phyloP scores from a whole-genome alignment of 2,888 invertebrate genomes.

The Mongoloraphidia duomilia region DNA sequence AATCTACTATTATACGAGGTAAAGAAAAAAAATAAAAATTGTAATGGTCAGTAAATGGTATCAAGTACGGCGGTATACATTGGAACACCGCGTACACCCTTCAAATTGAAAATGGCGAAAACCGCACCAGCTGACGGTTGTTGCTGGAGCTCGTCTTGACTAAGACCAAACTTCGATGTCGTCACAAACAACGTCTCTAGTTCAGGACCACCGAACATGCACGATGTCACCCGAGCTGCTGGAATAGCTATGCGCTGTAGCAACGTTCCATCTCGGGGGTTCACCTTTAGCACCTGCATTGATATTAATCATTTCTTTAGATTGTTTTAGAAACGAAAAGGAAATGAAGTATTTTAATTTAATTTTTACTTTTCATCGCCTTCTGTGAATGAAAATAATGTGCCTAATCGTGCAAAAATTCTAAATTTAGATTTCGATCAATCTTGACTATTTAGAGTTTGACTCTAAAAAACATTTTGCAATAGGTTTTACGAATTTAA shows the following conservation, averaged over 20 bases:
- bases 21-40: no score
- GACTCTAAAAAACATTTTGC: no score
- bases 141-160: slow-evolving; percentile 23
- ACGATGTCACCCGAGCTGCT: slow-evolving; percentile 41
- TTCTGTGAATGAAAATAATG: no score
- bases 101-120: slow-evolving; percentile 27
- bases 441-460: no score
- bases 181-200: slow-evolving; percentile 48
- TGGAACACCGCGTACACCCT: slow-evolving; percentile 23
- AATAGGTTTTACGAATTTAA: no score
- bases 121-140: slow-evolving; percentile 35
- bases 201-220: slow-evolving; percentile 45
- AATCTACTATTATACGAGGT: no score
- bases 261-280: slow-evolving; percentile 31
- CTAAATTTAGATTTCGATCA: no score
- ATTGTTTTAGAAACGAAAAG: no score
- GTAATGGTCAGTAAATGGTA: background rate
- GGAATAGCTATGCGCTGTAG: slow-evolving; percentile 37
- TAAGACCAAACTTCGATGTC: slow-evolving; percentile 29
- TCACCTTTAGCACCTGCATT: slow-evolving; percentile 33
- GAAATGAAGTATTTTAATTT: no score
- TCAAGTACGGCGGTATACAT: slow-evolving; percentile 12
- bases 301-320: no score
- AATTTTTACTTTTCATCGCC: no score
- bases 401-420: no score